These are phyloP conservation scores for Zosterops hypoxanthus DNA, from an alignment of 2,113 vertebrate genomes.

Conservation along the genomic window DNA sequence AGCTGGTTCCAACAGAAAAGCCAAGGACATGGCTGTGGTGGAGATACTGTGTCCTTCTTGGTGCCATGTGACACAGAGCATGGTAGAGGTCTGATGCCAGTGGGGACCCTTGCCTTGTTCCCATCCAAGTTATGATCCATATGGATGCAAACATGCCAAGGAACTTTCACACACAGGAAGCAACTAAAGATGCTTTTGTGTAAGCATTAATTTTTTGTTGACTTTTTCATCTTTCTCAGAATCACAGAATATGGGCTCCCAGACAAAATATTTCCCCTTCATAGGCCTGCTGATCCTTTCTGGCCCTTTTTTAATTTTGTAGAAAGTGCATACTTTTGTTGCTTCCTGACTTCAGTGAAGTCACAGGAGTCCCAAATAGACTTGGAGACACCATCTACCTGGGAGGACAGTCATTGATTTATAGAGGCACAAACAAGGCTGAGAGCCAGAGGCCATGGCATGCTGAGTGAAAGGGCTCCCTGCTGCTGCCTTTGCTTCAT, in stretches of 20 bases:
- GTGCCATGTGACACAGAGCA: neutral
- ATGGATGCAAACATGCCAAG: accelerated
- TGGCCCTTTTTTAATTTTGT: neutral
- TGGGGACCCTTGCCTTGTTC: neutral
- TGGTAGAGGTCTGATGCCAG: neutral
- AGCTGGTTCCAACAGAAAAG: neutral
- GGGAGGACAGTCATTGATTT: neutral
- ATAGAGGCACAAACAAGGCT: neutral
- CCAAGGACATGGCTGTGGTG: neutral
- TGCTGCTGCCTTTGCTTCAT: neutral
- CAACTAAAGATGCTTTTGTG: neutral
- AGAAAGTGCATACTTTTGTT: neutral
- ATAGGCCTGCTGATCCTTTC: neutral
- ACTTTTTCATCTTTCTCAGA: neutral
- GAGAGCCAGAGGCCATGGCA: neutral
- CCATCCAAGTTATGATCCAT: neutral
- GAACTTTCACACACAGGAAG: neutral
- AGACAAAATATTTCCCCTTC: neutral
- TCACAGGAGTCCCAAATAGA: neutral
- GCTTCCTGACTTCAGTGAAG: neutral
- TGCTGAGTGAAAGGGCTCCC: neutral
- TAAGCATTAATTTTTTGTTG: neutral
- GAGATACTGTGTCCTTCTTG: neutral
- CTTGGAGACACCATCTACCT: neutral
- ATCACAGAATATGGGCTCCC: neutral